Evolutionary conservation across 2,888 invertebrate genomes (phyloP).

Genomic region (Lamellibrachia columna): DNA sequence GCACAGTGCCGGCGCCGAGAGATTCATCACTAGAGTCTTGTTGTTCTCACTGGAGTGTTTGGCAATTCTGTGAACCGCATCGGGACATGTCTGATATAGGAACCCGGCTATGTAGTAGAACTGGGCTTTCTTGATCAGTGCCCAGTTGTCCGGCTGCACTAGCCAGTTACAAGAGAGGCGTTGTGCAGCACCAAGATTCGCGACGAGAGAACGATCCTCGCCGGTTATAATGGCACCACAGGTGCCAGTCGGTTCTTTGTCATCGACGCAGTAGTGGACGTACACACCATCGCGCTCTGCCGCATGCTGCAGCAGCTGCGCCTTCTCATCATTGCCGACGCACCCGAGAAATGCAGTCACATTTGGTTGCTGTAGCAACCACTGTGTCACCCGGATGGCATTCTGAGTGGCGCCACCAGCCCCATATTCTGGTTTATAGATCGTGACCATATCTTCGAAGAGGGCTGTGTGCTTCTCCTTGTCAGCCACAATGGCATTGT

Average conservation of each 20-base stretch:
- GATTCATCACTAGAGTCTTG: conserved; percentile 87
- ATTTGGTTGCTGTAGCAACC: conserved; percentile 85
- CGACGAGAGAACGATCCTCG: conserved; percentile 87
- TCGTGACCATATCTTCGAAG: conserved; percentile 53
- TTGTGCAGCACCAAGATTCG: conserved; percentile 94
- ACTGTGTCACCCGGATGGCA: conserved; percentile 88
- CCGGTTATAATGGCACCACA: conserved; percentile 93
- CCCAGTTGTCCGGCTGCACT: conserved; percentile 76
- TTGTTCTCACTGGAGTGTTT: conserved; percentile 77
- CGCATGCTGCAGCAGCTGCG: conserved; percentile 56
- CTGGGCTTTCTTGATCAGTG: conserved; percentile 79
- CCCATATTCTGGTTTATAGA: conserved; percentile 19
- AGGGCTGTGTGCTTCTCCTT: conserved; percentile 83
- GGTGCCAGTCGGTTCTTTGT: conserved; percentile 81
- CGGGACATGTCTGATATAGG: conserved; percentile 69
- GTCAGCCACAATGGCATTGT: conserved; percentile 93
- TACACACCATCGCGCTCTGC: conserved; percentile 25
- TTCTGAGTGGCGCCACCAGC: conserved; percentile 99
- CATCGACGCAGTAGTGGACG: conserved; percentile 78
- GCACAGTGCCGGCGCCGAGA: conserved; percentile 94
- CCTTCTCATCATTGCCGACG: conserved; percentile 90
- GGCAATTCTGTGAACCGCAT: conserved; percentile 70
- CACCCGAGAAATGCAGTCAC: conserved; percentile 90
- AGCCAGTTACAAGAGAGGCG: conserved; percentile 82
- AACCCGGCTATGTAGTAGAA: conserved; percentile 94